These are phyloP conservation scores for Ctenopoma multispine DNA, from an alignment of 2,797 vertebrate genomes.

Conservation along the genomic window DNA sequence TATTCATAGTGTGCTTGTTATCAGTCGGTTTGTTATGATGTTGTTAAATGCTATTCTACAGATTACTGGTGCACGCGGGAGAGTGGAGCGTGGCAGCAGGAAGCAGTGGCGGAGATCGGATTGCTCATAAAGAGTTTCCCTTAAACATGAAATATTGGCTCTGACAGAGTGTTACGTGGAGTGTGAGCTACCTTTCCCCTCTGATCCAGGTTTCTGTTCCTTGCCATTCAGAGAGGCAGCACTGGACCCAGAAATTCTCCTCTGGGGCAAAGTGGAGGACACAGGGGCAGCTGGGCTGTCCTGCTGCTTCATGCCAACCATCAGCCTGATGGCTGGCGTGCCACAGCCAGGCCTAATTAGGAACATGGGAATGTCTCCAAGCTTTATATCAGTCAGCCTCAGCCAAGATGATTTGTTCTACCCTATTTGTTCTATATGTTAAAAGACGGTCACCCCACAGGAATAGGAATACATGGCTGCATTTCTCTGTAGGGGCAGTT, in stretches of 20 bases:
- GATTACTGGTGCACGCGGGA: slow-evolving; percentile 10
- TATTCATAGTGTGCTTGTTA: slow-evolving; percentile 16
- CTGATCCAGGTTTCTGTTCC: slow-evolving; percentile 53
- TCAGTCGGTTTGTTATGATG: slow-evolving; percentile 27
- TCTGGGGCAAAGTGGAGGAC: slow-evolving; percentile 57
- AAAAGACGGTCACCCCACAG: slow-evolving; percentile 1
- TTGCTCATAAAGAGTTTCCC: slow-evolving; percentile 47
- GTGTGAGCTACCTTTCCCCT: slow-evolving; percentile 58
- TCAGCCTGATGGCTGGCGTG: slow-evolving; percentile 56
- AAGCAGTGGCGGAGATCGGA: slow-evolving; percentile 24
- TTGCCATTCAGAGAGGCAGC: slow-evolving; percentile 40
- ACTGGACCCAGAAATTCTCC: slow-evolving; percentile 37
- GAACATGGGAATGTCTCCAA: slow-evolving; percentile 64
- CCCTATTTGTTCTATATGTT: slow-evolving; percentile 51
- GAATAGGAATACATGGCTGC: slow-evolving; percentile 1
- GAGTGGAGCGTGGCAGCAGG: slow-evolving; percentile 29
- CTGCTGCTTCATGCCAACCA: slow-evolving; percentile 72
- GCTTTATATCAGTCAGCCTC: slow-evolving; percentile 52
- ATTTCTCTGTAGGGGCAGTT: background rate
- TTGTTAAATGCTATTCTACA: background rate
- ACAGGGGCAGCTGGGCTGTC: slow-evolving; percentile 77
- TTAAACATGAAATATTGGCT: slow-evolving; percentile 54
- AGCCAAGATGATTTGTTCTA: slow-evolving; percentile 61
- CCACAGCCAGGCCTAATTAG: slow-evolving; percentile 64
- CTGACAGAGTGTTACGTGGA: slow-evolving; percentile 50